Conservation (phyloP, 2,888 invertebrate species). For the Eilema depressum region DNA sequence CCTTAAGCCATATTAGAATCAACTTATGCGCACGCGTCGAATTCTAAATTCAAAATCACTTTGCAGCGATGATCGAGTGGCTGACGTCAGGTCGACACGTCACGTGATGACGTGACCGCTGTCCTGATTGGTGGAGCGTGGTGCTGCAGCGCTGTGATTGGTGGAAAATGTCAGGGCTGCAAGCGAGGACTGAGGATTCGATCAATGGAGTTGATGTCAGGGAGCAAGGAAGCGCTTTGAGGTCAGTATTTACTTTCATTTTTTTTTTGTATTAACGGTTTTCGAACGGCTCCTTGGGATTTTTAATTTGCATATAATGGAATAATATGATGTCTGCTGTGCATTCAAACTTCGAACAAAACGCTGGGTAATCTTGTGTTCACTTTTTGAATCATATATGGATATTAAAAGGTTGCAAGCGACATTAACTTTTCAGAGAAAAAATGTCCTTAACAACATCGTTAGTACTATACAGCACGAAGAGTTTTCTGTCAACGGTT, state of each 20-base stretch:
- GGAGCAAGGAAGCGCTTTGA: slow-evolving; percentile 82
- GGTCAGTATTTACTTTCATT: slow-evolving; percentile 61
- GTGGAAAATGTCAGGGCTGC: slow-evolving; percentile 82
- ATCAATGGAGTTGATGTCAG: slow-evolving; percentile 83
- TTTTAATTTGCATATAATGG: slow-evolving; percentile 14
- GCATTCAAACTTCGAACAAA: not conserved
- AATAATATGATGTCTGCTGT: not conserved
- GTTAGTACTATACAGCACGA: too few species aligned
- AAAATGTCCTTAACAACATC: too few species aligned
- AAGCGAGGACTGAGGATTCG: slow-evolving; percentile 75
- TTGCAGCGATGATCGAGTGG: slow-evolving; percentile 47
- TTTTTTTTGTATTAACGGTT: slow-evolving; percentile 25
- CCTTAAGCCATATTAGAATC: slow-evolving; percentile 49
- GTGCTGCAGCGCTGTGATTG: slow-evolving; percentile 60
- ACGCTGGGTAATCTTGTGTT: not conserved
- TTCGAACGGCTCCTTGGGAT: not conserved
- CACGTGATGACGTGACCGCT: slow-evolving; percentile 52
- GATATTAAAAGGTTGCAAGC: not conserved
- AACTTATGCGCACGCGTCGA: slow-evolving; percentile 42
- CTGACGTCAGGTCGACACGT: slow-evolving; percentile 40
- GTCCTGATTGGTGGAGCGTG: slow-evolving; percentile 66
- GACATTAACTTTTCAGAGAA: too few species aligned
- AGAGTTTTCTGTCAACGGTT: too few species aligned
- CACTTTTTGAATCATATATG: not conserved
- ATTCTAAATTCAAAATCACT: slow-evolving; percentile 49